These are phyloP conservation scores for Agapornis roseicollis DNA, from an alignment of 2,113 vertebrate genomes.

Conservation along the genomic window DNA sequence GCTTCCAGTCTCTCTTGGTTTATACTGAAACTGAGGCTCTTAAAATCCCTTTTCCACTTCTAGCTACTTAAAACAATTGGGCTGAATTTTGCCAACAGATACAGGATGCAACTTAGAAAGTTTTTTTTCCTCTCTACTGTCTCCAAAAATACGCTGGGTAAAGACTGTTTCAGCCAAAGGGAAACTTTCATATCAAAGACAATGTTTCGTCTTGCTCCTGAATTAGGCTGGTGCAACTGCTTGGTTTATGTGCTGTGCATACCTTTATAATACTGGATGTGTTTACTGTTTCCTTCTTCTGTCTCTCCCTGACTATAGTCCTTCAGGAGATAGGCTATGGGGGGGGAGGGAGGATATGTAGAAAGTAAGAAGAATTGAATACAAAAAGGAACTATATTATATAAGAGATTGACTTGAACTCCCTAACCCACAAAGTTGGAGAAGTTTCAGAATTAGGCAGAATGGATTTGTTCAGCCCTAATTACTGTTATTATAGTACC, in stretches of 20 bases:
- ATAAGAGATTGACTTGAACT: constrained; percentile 39
- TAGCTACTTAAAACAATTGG: not conserved
- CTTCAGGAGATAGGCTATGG: not conserved
- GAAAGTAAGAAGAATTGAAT: not conserved
- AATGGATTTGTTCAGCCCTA: constrained; percentile 59
- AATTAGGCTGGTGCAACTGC: constrained; percentile 34
- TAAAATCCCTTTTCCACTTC: not conserved
- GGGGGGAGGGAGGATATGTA: not conserved
- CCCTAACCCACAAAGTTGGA: constrained; percentile 35
- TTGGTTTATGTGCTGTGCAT: constrained; percentile 35
- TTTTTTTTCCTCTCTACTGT: not conserved
- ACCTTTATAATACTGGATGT: constrained; percentile 21
- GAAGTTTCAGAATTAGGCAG: constrained; percentile 58
- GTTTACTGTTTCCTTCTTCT: constrained; percentile 22
- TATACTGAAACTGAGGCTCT: not conserved
- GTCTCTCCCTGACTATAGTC: constrained; percentile 15
- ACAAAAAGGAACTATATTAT: not conserved
- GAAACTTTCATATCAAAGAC: not conserved
- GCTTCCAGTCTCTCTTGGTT: not conserved
- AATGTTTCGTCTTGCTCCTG: not conserved
- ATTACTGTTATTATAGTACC: constrained; percentile 63
- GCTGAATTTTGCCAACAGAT: not conserved
- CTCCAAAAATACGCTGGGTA: not conserved
- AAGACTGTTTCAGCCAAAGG: not conserved
- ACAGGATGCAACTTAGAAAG: not conserved